Evolutionary conservation across 2,797 vertebrate genomes (phyloP).

Genomic region (Microcaecilia unicolor): DNA sequence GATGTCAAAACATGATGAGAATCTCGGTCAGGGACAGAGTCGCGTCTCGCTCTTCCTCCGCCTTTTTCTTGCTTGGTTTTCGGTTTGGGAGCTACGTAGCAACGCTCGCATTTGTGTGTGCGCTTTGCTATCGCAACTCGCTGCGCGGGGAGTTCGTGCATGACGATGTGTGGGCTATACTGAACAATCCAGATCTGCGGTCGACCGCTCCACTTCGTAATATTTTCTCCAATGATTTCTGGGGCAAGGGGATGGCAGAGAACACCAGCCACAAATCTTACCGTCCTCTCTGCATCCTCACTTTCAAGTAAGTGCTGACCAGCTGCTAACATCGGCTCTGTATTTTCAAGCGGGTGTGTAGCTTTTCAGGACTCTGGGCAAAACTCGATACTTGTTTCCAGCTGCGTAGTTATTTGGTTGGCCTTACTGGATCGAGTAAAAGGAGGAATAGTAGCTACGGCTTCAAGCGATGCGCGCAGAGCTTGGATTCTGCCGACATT

Average conservation of each 20-base stretch:
- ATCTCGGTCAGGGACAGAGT: no score
- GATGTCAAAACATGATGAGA: no score
- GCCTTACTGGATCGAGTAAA: no score
- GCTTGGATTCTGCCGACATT: no score
- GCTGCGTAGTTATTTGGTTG: no score
- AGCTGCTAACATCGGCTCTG: no score
- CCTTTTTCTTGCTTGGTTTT: conserved; percentile 3
- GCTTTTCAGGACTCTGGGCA: no score
- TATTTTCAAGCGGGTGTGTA: no score
- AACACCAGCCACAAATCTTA: conserved; percentile 96
- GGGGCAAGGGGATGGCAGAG: conserved; percentile 89
- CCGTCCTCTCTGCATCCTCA: conserved; percentile 85
- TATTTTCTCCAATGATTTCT: conserved; percentile 87
- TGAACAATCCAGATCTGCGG: conserved; percentile 84
- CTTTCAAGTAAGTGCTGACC: conserved; percentile 95
- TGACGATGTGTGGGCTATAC: conserved; percentile 93
- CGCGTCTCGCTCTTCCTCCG: background rate
- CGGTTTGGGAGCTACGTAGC: conserved; percentile 13
- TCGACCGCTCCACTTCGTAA: conserved; percentile 55
- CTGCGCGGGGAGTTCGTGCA: conserved; percentile 87
- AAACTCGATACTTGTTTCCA: no score
- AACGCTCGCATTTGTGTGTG: conserved; percentile 56
- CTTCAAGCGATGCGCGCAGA: no score
- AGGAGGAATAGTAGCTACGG: no score
- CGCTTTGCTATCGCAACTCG: conserved; percentile 76